A percentile compares a stretch with the other conserved stretches of the same genome.
Evolutionary conservation across 2,113 vertebrate species (phyloP).

Genomic region (Sula dactylatra): DNA sequence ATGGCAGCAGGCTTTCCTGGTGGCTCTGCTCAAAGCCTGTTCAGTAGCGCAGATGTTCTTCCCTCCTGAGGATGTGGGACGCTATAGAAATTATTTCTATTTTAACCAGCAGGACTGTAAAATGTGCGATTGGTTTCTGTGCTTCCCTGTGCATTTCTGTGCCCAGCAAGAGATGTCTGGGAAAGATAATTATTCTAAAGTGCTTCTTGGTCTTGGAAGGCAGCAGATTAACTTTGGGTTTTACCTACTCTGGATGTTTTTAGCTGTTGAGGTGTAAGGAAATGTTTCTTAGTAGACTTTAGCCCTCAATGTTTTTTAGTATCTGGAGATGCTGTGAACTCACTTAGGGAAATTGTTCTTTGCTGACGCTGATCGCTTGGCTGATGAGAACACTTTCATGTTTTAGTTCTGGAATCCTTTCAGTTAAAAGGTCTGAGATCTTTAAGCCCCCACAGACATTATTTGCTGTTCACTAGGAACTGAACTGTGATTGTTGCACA

Average conservation of each 20-base stretch:
- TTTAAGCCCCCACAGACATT: too few species aligned
- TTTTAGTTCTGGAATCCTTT: background rate
- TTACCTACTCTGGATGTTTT: background rate
- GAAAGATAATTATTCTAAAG: background rate
- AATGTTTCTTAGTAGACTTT: background rate
- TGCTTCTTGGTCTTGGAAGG: background rate
- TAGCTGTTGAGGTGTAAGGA: background rate
- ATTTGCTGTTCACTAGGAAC: background rate
- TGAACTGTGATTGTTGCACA: background rate
- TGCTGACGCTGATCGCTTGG: background rate
- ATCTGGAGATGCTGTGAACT: background rate
- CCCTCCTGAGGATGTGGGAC: background rate
- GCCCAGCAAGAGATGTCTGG: background rate
- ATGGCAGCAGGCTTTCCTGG: background rate
- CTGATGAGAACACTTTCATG: background rate
- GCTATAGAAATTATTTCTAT: background rate
- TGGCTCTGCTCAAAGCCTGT: background rate
- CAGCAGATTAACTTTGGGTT: background rate
- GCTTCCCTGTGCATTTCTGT: background rate
- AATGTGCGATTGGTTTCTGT: background rate
- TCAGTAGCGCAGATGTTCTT: fast-evolving
- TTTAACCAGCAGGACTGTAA: background rate
- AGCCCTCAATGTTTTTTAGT: background rate
- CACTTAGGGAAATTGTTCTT: background rate
- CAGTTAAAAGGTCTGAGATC: background rate